Conservation (phyloP, 1,140 invertebrate species). For the Conus ventricosus region DNA sequence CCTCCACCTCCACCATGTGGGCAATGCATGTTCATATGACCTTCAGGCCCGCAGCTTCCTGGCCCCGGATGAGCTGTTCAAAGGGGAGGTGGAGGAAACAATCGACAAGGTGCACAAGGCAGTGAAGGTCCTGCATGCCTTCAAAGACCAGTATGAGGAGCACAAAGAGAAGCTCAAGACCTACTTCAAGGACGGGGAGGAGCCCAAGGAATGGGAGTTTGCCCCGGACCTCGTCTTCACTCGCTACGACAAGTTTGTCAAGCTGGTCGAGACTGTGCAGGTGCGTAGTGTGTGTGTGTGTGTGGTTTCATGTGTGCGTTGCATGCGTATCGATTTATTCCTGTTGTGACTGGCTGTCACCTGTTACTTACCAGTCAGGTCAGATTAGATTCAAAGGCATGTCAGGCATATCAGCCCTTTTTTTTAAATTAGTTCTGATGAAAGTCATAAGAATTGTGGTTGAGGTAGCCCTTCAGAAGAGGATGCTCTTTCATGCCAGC, state of each 20-base stretch:
- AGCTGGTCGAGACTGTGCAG: slow-evolving; percentile 87
- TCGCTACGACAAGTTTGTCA: slow-evolving; percentile 88
- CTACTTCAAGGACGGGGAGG: slow-evolving; percentile 80
- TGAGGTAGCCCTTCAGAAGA: no score
- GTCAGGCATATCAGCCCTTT: no score
- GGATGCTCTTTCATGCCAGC: no score
- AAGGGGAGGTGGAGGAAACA: slow-evolving; percentile 75
- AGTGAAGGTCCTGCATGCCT: slow-evolving; percentile 84
- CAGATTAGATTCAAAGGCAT: no score
- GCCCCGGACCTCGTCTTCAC: slow-evolving; percentile 90
- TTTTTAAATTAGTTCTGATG: no score
- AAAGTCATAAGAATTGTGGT: no score
- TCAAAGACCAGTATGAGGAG: slow-evolving; percentile 80
- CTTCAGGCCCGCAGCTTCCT: slow-evolving; percentile 86
- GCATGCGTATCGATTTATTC: no score
- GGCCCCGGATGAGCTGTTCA: slow-evolving; percentile 90
- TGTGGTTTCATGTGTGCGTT: background rate
- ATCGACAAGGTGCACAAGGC: slow-evolving; percentile 93
- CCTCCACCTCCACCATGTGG: background rate
- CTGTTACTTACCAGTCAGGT: no score
- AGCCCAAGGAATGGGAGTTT: slow-evolving; percentile 89
- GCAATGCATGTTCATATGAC: background rate
- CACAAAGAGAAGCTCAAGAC: slow-evolving; percentile 83
- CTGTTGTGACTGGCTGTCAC: no score
- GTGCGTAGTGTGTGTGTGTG: slow-evolving; percentile 68